Conservation (phyloP, 2,797 vertebrate species). For the Pipistrellus kuhlii region DNA sequence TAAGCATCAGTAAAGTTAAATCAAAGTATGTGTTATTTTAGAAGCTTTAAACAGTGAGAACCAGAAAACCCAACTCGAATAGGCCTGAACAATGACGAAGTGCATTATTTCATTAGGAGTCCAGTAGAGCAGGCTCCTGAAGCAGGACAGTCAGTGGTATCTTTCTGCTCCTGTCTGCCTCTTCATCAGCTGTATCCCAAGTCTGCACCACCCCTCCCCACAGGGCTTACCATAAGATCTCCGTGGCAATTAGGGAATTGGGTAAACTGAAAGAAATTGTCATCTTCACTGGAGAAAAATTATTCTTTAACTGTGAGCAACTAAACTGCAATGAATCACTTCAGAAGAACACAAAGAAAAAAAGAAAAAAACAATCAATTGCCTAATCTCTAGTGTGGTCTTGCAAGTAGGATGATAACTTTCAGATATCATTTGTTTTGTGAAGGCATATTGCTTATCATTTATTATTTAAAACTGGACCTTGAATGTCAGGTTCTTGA, state of each 20-base stretch:
- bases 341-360: not conserved
- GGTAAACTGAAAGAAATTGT: not conserved
- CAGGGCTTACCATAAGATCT: not conserved
- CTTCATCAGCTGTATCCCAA: not conserved
- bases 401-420: not conserved
- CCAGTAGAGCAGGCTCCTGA: not conserved
- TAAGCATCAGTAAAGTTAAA: not conserved
- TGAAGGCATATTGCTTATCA: not conserved
- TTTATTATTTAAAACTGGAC: not conserved
- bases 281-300: not conserved
- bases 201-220: accelerated
- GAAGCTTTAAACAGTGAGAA: not conserved
- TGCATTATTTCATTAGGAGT: not conserved
- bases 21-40: not conserved
- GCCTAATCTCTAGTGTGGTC: not conserved
- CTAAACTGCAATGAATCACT: not conserved
- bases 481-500: not conserved
- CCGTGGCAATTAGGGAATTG: not conserved
- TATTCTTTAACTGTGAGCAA: not conserved
- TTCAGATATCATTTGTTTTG: not conserved
- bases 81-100: not conserved
- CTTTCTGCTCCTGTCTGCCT: not conserved
- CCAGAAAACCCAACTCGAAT: not conserved
- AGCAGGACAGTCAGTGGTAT: not conserved
- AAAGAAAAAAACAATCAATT: not conserved